Evolutionary conservation across 2,797 vertebrate species (phyloP), one percentile per base, ranked within the genome.

Genomic region (Holocentrus rufus): DNA sequence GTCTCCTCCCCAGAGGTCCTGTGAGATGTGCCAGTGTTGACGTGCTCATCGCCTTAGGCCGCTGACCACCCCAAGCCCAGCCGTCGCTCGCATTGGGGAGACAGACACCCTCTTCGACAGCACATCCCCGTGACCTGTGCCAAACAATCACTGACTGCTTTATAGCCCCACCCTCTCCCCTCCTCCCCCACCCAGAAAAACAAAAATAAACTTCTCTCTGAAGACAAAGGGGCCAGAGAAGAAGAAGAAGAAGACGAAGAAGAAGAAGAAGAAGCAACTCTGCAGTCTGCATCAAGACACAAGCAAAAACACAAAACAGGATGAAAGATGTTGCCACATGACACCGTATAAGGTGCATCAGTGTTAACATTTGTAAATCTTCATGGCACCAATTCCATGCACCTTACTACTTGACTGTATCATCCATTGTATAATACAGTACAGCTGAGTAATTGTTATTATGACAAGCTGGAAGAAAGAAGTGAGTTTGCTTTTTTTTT

Each of bases 371-470:
- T 82, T 67, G 72, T 76, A 64, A 82, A 78, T 78, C 56, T 52
- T 72, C 44, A 46, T 55, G 70, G 71, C 84, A 70, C 71, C 58
- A 22, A 58, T 71, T 74, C 90, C 78, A 91, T 88, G 93, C 95
- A 95, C 95, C 95, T 95, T 95, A 94, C 84, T 92, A 92, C 92
- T 91, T 90, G 79, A 77, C 66, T 77, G 76, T 85, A 84, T 92
- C 90, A 91, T 90, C 87, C 80, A 76, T 80, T 80, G 88, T 85
- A 81, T 82, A 88, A 72, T 78, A 77, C 84, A 87, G 73, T 76
- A 79, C 82, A 84, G 71, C 85, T 75, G 74, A 83, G 81, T 86
- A 67, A 87, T 85, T 59, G 53, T 77, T 80, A 84, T 85, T 78
- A 69, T 79, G 46, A 70, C 66, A 59, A 73, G 57, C 75, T 77